Evolutionary conservation across 37 sponge, comb jelly and placozoan species (phyloP).

Genomic region (Bolinopsis microptera): DNA sequence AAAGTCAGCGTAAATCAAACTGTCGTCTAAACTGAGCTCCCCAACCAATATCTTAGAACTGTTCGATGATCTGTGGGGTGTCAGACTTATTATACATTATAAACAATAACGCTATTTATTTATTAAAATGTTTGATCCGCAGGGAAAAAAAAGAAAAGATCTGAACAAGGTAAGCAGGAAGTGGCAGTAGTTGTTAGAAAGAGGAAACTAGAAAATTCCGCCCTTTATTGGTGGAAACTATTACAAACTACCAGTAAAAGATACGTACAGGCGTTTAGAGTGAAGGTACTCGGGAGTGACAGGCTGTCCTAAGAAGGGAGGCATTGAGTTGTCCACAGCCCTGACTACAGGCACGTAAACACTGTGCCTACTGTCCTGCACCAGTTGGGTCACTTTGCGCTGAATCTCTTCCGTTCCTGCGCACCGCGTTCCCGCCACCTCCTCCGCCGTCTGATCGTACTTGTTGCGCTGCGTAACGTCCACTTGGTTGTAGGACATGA

Average conservation of each 20-base stretch:
- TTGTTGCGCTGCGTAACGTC: constrained; percentile 68
- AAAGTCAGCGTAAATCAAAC: neutral
- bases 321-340: constrained; percentile 81
- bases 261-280: neutral
- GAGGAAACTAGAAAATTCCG: too few relatives aligned
- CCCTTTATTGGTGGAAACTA: too few relatives aligned
- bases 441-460: constrained; percentile 50
- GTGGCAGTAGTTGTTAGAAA: too few relatives aligned
- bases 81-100: too few relatives aligned
- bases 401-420: neutral
- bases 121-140: too few relatives aligned
- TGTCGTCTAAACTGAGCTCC: neutral
- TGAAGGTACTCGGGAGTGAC: constrained; percentile 45
- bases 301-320: constrained; percentile 78
- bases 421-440: constrained; percentile 58
- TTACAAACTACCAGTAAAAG: too few relatives aligned
- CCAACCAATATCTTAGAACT: neutral
- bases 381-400: neutral
- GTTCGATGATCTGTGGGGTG: neutral
- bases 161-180: too few relatives aligned
- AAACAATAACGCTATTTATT: too few relatives aligned
- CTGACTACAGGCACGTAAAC: constrained; percentile 89
- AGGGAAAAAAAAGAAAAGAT: too few relatives aligned
- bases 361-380: constrained; percentile 35
- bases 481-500: constrained; percentile 69